Conservation (phyloP, 2,797 vertebrate genomes). For the Rhinoraja longicauda region DNA sequence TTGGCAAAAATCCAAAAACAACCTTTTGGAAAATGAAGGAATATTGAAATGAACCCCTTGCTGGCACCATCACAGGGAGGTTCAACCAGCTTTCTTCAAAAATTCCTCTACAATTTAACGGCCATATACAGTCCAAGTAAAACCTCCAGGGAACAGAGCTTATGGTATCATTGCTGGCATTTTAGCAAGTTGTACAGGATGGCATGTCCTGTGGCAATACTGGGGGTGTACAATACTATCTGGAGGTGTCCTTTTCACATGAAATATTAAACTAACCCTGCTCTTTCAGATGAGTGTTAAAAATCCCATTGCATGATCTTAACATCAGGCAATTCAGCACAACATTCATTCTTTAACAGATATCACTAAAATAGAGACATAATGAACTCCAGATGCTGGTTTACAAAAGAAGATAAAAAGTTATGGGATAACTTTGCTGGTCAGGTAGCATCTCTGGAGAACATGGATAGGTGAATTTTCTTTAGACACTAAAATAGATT, state of each 20-base stretch:
- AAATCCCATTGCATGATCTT: background rate
- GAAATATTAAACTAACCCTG: background rate
- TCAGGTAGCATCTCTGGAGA: too few species aligned
- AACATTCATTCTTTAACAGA: too few species aligned
- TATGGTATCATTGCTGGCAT: background rate
- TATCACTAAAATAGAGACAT: too few species aligned
- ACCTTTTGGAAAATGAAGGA: background rate
- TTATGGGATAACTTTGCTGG: too few species aligned
- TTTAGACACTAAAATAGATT: too few species aligned
- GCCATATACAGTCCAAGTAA: background rate
- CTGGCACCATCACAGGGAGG: background rate
- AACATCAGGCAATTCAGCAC: background rate
- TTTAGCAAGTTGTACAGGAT: background rate
- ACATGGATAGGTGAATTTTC: too few species aligned
- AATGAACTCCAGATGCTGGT: too few species aligned
- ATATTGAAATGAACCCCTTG: background rate
- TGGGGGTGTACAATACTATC: background rate
- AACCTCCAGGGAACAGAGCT: background rate
- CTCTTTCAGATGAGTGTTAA: background rate
- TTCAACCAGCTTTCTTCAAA: background rate
- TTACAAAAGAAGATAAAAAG: too few species aligned
- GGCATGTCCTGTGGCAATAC: background rate
- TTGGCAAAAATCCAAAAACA: background rate
- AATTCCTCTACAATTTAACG: background rate
- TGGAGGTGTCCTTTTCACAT: background rate